These are phyloP conservation scores for Falco peregrinus DNA, from an alignment of 2,797 vertebrate species.

Conservation along the genomic window DNA sequence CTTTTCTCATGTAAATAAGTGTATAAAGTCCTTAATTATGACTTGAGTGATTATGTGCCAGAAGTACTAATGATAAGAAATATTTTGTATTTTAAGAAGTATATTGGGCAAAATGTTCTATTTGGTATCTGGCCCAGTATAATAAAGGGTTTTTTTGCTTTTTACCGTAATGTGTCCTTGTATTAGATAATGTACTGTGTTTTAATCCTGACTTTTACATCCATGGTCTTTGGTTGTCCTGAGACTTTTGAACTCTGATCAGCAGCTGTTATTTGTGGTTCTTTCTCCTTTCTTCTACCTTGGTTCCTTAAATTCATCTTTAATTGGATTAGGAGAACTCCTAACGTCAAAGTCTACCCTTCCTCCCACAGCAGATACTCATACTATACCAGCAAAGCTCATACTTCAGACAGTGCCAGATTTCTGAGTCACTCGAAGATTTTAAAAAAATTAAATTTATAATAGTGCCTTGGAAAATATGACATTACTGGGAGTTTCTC, in stretches of 20 bases:
- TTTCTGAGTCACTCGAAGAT: not conserved
- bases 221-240: not conserved
- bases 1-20: not conserved
- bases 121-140: not conserved
- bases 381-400: not conserved
- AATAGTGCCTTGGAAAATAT: constrained; percentile 2
- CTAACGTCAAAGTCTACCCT: not conserved
- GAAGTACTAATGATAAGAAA: not conserved
- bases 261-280: not conserved
- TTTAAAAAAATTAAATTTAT: not conserved
- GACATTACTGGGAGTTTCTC: not conserved
- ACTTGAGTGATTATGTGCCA: not conserved
- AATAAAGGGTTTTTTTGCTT: not conserved
- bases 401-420: not conserved
- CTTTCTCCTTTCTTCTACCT: not conserved
- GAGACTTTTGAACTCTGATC: not conserved
- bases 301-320: not conserved
- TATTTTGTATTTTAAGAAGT: not conserved
- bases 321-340: not conserved
- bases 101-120: not conserved
- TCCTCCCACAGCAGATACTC: not conserved
- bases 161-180: not conserved
- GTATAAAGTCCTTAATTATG: not conserved
- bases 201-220: not conserved
- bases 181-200: not conserved